Evolutionary conservation across 2,797 vertebrate species (phyloP).

Genomic region (Liasis olivaceus): DNA sequence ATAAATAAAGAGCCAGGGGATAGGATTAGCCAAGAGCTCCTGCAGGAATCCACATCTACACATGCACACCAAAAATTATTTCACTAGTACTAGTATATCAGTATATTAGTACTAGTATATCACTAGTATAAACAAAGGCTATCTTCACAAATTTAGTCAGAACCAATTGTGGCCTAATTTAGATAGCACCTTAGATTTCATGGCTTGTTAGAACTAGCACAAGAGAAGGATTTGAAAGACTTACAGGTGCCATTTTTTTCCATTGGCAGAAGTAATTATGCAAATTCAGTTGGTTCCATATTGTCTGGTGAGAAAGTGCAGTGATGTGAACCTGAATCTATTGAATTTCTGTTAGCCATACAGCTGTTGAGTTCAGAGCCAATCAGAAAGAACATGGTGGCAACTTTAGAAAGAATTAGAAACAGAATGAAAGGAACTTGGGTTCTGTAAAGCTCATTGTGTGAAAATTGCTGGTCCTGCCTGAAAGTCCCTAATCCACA

Average conservation of each 20-base stretch:
- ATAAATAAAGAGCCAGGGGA: no score
- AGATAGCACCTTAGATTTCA: background rate
- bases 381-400: background rate
- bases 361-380: no score
- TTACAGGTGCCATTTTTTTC: background rate
- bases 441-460: background rate
- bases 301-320: background rate
- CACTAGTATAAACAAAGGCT: no score
- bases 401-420: background rate
- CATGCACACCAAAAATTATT: no score
- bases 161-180: no score
- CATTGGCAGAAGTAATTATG: background rate
- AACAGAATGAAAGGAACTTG: constrained; percentile 7
- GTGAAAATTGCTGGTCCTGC: background rate
- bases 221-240: background rate
- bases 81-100: no score
- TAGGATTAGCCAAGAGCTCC: no score
- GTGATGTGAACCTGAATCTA: background rate
- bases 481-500: constrained; percentile 12
- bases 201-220: background rate
- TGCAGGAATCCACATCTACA: no score
- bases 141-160: no score
- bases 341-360: background rate
- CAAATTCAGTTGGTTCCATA: background rate
- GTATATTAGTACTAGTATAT: no score